These are phyloP conservation scores for Scleropages formosus DNA, from an alignment of 2,797 vertebrate genomes.

Conservation along the genomic window DNA sequence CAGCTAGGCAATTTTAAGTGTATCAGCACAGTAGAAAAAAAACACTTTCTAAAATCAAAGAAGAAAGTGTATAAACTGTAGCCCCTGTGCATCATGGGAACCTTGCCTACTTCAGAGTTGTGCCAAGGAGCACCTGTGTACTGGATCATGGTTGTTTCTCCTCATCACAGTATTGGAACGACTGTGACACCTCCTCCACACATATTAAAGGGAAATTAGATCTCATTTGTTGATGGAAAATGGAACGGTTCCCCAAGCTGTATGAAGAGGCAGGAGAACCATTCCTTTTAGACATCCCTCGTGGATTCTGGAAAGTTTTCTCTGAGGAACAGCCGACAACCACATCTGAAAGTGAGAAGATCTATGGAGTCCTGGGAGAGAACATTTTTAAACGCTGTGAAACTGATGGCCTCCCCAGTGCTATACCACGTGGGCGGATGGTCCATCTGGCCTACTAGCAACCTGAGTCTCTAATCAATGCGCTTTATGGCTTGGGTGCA, in stretches of 20 bases:
- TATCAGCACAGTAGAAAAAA: no score
- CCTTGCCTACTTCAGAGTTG: not conserved
- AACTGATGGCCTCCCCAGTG: conserved; percentile 1
- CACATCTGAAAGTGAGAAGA: not conserved
- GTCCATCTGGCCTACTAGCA: conserved; percentile 13
- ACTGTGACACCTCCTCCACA: not conserved
- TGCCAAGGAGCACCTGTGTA: not conserved
- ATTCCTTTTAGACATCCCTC: not conserved
- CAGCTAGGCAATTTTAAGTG: no score
- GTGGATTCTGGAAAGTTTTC: not conserved
- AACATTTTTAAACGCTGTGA: conserved; percentile 23
- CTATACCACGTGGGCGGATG: conserved; percentile 3
- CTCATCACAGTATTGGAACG: not conserved
- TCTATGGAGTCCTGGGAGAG: not conserved
- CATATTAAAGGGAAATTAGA: not conserved
- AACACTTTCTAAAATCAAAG: no score
- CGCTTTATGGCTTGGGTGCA: not conserved
- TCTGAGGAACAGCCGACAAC: not conserved
- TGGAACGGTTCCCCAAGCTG: not conserved
- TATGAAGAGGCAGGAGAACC: not conserved
- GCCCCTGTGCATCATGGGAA: no score
- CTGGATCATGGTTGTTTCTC: not conserved
- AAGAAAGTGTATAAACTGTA: no score
- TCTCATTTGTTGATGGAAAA: conserved; percentile 5
- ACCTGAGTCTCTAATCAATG: not conserved